Conservation (phyloP, 2,888 invertebrate genomes). For the Tetheella fluctuosa region DNA sequence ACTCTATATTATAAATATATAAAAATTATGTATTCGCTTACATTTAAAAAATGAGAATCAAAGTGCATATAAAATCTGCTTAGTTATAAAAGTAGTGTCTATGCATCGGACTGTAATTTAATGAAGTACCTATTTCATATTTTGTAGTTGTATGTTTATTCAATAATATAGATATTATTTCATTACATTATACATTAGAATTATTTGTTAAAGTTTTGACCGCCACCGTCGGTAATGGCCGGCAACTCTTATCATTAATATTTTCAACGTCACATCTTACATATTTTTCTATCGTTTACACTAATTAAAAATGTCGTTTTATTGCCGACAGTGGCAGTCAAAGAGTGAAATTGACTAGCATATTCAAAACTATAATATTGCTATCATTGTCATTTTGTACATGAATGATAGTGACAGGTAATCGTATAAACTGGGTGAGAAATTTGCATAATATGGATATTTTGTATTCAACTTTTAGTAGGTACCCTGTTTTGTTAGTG, state of each 20-base stretch:
- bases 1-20: no score
- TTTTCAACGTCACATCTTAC: neutral
- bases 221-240: neutral
- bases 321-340: neutral
- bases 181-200: no score
- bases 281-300: neutral
- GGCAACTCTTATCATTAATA: neutral
- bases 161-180: no score
- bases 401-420: no score
- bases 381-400: no score
- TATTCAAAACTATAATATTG: no score
- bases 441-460: slow-evolving; percentile 25
- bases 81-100: no score
- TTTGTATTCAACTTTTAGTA: slow-evolving; percentile 44
- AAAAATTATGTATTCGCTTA: no score
- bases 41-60: no score
- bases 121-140: neutral
- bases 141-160: neutral
- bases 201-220: neutral
- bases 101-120: neutral
- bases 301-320: neutral
- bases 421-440: no score
- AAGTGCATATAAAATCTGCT: no score
- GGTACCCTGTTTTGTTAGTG: slow-evolving; percentile 44
- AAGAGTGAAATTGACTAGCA: neutral